These are phyloP conservation scores for Acrocera orbiculus DNA, from an alignment of 2,888 invertebrate genomes.

Conservation along the genomic window DNA sequence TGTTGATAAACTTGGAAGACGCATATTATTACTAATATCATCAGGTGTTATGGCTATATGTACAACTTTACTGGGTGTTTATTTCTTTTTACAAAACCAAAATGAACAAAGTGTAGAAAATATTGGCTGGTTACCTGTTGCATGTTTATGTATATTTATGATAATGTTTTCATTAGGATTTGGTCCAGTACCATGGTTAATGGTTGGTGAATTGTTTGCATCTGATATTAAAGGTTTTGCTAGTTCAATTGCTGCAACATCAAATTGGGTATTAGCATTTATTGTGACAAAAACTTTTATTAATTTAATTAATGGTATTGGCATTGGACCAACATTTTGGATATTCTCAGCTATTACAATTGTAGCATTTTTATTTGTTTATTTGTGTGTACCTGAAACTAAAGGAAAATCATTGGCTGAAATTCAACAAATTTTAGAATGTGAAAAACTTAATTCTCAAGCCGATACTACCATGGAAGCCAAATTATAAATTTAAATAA, in stretches of 20 bases:
- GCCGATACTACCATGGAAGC: neutral
- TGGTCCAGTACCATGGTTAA: constrained; percentile 69
- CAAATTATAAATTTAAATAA: neutral
- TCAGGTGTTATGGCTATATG: constrained; percentile 51
- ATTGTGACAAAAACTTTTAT: constrained; percentile 57
- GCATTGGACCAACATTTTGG: constrained; percentile 52
- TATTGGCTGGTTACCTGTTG: constrained; percentile 57
- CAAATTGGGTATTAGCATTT: constrained; percentile 70
- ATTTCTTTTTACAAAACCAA: constrained; percentile 36
- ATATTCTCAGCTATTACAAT: constrained; percentile 50
- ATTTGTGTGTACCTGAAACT: constrained; percentile 42
- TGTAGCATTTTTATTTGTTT: constrained; percentile 48
- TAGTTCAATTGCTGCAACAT: constrained; percentile 58
- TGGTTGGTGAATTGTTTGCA: constrained; percentile 61
- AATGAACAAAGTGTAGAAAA: constrained; percentile 28
- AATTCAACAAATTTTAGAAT: constrained; percentile 23
- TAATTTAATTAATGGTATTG: constrained; percentile 37
- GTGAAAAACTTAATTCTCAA: constrained; percentile 5
- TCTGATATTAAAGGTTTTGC: constrained; percentile 61
- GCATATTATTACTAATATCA: constrained; percentile 55
- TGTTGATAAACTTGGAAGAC: constrained; percentile 65
- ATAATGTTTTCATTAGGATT: constrained; percentile 66
- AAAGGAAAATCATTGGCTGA: constrained; percentile 30
- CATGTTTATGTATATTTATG: constrained; percentile 57
- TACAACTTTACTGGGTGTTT: constrained; percentile 50